Base-by-base conservation (phyloP, 2,888 invertebrate species). In the Andricus quercusramuli region DNA sequence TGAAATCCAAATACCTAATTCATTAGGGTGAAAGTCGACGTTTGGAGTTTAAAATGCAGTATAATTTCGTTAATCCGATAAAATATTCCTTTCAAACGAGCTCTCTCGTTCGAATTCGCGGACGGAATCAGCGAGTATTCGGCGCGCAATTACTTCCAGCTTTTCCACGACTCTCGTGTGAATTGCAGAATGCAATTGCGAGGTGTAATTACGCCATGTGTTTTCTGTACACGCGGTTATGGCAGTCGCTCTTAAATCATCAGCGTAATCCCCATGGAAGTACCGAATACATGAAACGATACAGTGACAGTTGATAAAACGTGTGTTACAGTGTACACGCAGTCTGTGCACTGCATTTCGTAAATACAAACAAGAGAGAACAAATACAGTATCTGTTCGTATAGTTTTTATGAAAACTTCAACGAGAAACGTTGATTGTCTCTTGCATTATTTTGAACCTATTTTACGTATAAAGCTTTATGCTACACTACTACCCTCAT, bases 151-250 rank as follows among this genome's bases (percentile, higher is more conserved):
- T 32, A 37, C 67, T 67, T n/a, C 13, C 37, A 67, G 41, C 67
- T 67, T 67, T 67, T 67, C 41, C 37, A 67, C n/a, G 41, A 67
- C 37, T 67, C 67, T 67, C 67, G n/a, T 67, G 67, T 37, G 67
- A 81, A 80, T 83, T 81, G 77, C 80, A 22, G 78, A 79, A 77
- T 77, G 77, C 78, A 81, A 81, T 81, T 81, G 79, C 79, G 56
- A 44, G 56, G 47, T 70, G 81, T 82, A 82, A 83, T 83, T 82
- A 79, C 82, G 79, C 80, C 81, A 77, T 79, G 83, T 80, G 81
- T 82, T 81, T 79, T 80, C 47, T 37, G 59, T 47, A 66, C 25
- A 78, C 67, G 80, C 74, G 83, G 66, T 65, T 62, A 64, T 47
- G 76, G 66, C 70, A 56, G 64, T 56, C 41, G 62, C 22, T 29